phyloP scores from a whole-genome alignment of 2,888 invertebrate genomes.

The Sesamia inferens region DNA sequence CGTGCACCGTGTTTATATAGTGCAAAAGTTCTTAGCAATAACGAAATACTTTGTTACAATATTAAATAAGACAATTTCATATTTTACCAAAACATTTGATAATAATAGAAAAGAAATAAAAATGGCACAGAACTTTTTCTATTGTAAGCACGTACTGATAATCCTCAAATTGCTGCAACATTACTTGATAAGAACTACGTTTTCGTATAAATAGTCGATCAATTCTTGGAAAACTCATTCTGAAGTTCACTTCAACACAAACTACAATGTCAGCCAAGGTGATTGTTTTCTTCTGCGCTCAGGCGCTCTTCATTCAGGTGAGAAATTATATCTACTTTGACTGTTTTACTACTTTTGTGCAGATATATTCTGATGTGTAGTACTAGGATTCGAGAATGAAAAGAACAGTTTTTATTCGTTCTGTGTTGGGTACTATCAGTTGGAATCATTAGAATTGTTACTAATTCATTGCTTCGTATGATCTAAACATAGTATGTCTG shows the following conservation, averaged over 20 bases:
- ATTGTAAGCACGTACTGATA: slow-evolving; percentile 14
- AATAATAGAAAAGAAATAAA: not conserved
- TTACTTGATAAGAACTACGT: not conserved
- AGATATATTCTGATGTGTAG: too few species aligned
- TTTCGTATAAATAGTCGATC: not conserved
- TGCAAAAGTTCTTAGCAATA: not conserved
- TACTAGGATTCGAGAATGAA: too few species aligned
- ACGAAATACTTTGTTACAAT: too few species aligned
- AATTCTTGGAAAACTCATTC: not conserved
- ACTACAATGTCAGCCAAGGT: slow-evolving; percentile 15
- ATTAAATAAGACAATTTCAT: not conserved
- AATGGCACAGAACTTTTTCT: not conserved
- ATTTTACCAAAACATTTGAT: not conserved
- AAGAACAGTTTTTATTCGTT: too few species aligned
- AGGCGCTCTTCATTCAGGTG: slow-evolving; percentile 9
- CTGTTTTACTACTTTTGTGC: too few species aligned
- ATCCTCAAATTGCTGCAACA: slow-evolving; percentile 12
- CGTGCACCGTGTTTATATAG: not conserved
- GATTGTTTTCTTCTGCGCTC: slow-evolving; percentile 17
- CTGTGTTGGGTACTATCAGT: too few species aligned
- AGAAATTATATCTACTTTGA: too few species aligned
- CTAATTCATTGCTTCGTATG: too few species aligned
- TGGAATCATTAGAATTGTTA: too few species aligned
- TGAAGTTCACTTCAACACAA: not conserved
- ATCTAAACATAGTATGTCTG: too few species aligned